Base-by-base conservation (phyloP, 2,888 invertebrate genomes). In the Atherix ibis region DNA sequence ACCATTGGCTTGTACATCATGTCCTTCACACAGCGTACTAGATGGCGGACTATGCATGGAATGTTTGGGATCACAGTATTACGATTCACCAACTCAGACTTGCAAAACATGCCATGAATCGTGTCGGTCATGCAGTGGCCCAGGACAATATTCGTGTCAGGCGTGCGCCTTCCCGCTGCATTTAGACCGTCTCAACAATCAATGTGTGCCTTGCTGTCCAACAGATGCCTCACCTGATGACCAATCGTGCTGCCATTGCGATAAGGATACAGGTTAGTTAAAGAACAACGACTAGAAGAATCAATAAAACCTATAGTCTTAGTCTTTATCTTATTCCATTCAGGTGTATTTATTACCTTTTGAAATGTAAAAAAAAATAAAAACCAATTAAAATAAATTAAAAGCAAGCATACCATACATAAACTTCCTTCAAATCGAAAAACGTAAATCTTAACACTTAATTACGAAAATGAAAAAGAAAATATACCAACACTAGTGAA, bases 11-110 rank as follows among this genome's bases (percentile, higher is more conserved):
- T 81, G 81, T 56, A 76, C 73, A 27, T 73, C 79, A 1, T 81
- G 81, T 44, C 77, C 76, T 1, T 63, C 71, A 0, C 74, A 73
- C 49, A 76, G 73, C 49, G 77, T 77, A 75, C 57, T 79, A 8
- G 76, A 78, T 44, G 75, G 76, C 38, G 77, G 77, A 4, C 63
- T 77, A 1, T 81, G 81, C 51, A 76, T 78, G 71, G 78, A 77
- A 52, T 81, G 81, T 42, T 66, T 77, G 9, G 73, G 74, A 28
- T 72, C 76, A 0, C 77, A 80, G 57, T 80, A 72, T 58, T 77
- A 79, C 48, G 80, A 80, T 44, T 62, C 70, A 1, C 65, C 66
- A 40, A 76, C 72, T 30, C 75, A 73, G 48, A 67, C 71, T 4
- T 82, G 82, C 52, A 70, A 68, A 46, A 61, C 65, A 2, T 81